Evolutionary conservation across 2,888 invertebrate genomes (phyloP), one percentile per base, ranked within the genome.

Genomic region (Melanostoma scalare): DNA sequence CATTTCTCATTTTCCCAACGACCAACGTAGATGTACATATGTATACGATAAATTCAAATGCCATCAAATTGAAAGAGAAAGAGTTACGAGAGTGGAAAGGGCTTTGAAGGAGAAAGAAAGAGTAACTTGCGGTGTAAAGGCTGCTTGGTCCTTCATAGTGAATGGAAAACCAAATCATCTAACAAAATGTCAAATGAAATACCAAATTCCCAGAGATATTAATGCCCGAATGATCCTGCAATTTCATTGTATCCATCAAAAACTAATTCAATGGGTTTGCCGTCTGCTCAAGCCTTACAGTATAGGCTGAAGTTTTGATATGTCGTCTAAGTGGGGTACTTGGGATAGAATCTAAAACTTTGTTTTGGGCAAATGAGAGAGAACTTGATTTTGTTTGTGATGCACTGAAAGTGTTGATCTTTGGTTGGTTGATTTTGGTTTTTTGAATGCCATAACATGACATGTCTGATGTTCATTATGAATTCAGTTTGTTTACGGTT

Each of bases 121-220:
- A 55, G 20, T 4, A n/a, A 9, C 30, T 4, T 20, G 50, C 20
- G 44, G 44, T 33, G 42, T n/a, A 38, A 48, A 53, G 38, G 53
- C 40, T 55, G 3, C 40, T 74, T 65, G 73, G 73, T 71, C 63
- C 65, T 72, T 61, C 48, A 63, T 63, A 48, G 60, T 68, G 60
- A 75, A 80, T 67, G 56, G 53, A 61, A 68, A 81, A 78, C 76
- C 78, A 67, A 85, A 73, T 68, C 85, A 85, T 85, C 86, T 84
- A 86, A 74, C 84, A 86, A 85, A 86, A 84, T 81, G 86, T 85
- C 86, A 85, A 81, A 84, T 81, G 81, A 85, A 85, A 85, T 86
- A 84, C 85, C 85, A 76, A 85, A 85, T 76, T 86, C 85, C 81
- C 85, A 81, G 79, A 72, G 79, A 85, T 85, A 86, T 85, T 86